Conservation (phyloP, 2,888 invertebrate genomes). For the Amblyjoppa fuscipennis region DNA sequence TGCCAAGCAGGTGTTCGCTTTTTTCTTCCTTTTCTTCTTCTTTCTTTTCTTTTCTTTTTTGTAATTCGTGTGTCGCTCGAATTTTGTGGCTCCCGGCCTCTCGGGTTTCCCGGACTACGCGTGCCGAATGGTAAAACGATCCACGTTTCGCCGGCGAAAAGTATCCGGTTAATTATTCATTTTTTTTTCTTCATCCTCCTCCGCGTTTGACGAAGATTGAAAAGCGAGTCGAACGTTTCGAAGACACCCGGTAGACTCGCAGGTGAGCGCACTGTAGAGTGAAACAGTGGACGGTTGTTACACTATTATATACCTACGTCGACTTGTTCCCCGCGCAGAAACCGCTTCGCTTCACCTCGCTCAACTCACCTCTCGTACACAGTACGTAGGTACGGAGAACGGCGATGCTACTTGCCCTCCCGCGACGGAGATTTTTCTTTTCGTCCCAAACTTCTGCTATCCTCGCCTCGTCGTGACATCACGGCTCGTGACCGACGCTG, state of each 20-base stretch:
- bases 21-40: background rate
- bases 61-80: background rate
- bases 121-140: background rate
- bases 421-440: conserved; percentile 12
- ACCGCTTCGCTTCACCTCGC: conserved; percentile 65
- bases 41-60: background rate
- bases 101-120: background rate
- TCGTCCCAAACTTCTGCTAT: background rate
- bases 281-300: conserved; percentile 81
- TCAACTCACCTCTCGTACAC: conserved; percentile 46
- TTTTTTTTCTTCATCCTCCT: conserved; percentile 19
- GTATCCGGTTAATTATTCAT: conserved; percentile 3
- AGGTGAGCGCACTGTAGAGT: conserved; percentile 80
- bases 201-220: background rate
- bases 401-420: conserved; percentile 14
- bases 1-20: background rate
- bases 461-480: conserved; percentile 35
- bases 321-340: conserved; percentile 73
- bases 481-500: conserved; percentile 34
- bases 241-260: conserved; percentile 72
- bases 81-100: background rate
- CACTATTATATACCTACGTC: conserved; percentile 78
- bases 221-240: conserved; percentile 40
- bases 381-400: conserved; percentile 7
- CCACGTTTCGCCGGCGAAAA: background rate